These are phyloP conservation scores for Melanotaenia pygmaea DNA, from an alignment of 2,797 vertebrate genomes.

Conservation along the genomic window DNA sequence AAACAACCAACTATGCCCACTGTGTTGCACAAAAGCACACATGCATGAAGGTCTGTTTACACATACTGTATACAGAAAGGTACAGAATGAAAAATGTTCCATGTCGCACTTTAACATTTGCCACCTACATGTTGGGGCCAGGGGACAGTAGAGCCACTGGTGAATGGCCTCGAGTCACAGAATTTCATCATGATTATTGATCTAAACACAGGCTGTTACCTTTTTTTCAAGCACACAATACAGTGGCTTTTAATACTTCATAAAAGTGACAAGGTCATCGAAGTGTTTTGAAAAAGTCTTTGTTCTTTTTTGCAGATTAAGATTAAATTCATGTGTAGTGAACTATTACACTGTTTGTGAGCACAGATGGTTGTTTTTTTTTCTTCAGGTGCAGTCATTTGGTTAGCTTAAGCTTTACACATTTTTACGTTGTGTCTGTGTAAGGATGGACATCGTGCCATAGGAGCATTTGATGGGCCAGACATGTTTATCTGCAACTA, in stretches of 20 bases:
- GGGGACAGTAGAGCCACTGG: slow-evolving; percentile 19
- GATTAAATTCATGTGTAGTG: no score
- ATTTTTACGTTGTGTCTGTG: neutral
- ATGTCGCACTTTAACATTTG: slow-evolving; percentile 38
- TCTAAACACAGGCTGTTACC: slow-evolving; percentile 23
- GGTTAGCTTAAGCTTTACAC: neutral
- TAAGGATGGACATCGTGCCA: neutral
- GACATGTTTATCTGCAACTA: no score
- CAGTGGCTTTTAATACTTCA: slow-evolving; percentile 1
- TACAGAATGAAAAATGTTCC: slow-evolving; percentile 38
- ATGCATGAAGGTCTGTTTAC: slow-evolving; percentile 15
- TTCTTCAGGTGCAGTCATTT: neutral
- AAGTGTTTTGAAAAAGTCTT: slow-evolving; percentile 2
- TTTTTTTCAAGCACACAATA: slow-evolving; percentile 2
- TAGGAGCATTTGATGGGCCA: no score
- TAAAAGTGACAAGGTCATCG: neutral
- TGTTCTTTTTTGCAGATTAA: neutral
- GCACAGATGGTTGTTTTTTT: neutral
- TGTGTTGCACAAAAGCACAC: slow-evolving; percentile 35
- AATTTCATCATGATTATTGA: slow-evolving; percentile 59
- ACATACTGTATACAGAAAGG: slow-evolving; percentile 14
- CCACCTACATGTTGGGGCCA: slow-evolving; percentile 41
- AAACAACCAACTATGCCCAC: slow-evolving; percentile 19
- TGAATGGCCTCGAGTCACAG: slow-evolving; percentile 47
- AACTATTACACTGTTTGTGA: neutral